Conservation (phyloP, 2,888 invertebrate species). For the Dendrolimus pini region DNA sequence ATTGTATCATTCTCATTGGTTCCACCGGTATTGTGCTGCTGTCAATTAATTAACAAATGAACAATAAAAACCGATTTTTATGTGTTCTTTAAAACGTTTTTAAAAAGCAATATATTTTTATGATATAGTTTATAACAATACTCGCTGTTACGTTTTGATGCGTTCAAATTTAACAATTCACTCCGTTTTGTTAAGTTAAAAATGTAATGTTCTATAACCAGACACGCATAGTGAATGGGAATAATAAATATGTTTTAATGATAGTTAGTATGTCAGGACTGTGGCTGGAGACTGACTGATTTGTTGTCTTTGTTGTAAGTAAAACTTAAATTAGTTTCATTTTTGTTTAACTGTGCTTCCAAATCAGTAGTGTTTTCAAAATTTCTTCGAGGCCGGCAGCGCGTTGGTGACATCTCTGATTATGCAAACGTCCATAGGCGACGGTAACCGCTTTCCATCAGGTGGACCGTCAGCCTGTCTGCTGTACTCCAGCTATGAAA, state of each 20-base stretch:
- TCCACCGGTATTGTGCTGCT: background rate
- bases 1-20: background rate
- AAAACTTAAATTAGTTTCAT: too few species aligned
- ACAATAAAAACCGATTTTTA: background rate
- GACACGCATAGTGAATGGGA: too few species aligned
- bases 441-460: too few species aligned
- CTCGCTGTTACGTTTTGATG: background rate
- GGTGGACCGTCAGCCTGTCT: too few species aligned
- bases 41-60: background rate
- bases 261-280: too few species aligned
- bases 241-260: too few species aligned
- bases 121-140: background rate
- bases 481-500: background rate
- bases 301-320: too few species aligned
- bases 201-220: background rate
- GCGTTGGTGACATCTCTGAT: too few species aligned
- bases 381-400: too few species aligned
- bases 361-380: background rate
- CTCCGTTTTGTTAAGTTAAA: background rate
- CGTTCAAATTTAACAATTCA: background rate
- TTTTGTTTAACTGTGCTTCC: background rate
- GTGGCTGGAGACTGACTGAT: too few species aligned
- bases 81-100: background rate
- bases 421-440: too few species aligned
- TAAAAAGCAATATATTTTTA: background rate